Conservation (phyloP, 2,888 invertebrate species). For the Hirudinaria manillensis region DNA sequence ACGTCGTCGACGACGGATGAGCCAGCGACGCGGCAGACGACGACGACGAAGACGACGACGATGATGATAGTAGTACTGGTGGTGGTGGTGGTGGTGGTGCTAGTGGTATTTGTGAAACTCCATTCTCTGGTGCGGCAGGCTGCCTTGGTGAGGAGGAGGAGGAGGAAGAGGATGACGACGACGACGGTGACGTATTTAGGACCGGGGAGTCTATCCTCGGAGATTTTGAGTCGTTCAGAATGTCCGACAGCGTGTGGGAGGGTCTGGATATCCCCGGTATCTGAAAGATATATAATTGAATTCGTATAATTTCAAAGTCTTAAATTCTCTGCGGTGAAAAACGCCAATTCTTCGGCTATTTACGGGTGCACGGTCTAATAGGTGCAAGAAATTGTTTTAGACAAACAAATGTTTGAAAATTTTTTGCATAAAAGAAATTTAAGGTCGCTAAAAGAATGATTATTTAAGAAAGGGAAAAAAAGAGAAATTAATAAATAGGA, state of each 20-base stretch:
- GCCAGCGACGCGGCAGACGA: background rate
- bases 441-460: too few species aligned
- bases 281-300: too few species aligned
- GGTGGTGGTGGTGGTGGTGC: background rate
- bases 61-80: background rate
- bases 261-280: background rate
- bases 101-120: background rate
- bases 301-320: too few species aligned
- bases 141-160: background rate
- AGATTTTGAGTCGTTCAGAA: conserved; percentile 11
- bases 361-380: too few species aligned
- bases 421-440: too few species aligned
- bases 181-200: background rate
- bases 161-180: conserved; percentile 2
- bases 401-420: too few species aligned
- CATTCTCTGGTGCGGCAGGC: background rate
- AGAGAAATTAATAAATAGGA: too few species aligned
- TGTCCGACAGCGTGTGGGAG: conserved; percentile 16
- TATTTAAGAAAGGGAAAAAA: too few species aligned
- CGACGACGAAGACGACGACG: background rate
- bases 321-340: too few species aligned
- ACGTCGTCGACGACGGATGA: background rate
- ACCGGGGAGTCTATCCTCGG: background rate
- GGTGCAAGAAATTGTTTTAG: too few species aligned
- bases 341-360: too few species aligned